Base-by-base conservation (phyloP, 1,140 invertebrate species). In the Drosophila guanche region DNA sequence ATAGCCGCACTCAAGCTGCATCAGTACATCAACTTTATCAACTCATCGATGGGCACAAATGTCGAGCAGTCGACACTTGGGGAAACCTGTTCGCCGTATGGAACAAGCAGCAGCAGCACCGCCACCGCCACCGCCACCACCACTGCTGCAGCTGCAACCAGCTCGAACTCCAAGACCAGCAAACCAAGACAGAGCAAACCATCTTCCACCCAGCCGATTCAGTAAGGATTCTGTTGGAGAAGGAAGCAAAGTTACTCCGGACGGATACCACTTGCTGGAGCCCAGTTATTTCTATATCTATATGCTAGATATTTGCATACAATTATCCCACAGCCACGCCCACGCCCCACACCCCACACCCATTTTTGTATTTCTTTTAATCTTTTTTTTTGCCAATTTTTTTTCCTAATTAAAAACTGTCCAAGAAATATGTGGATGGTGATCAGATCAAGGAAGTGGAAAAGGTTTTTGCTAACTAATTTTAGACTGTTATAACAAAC, bases 1-100 rank as follows among this genome's bases (percentile, higher is more conserved):
- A 92, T 95, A 12, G 93, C 94, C 8, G 94, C 95, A 16, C 84
- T 95, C 1, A 94, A 94, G 72, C 90, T 95, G 22, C 94, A 94
- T 16, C 92, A 91, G 23, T 93, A 93, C 41, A 79, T 93, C 5
- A 92, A 93, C 41, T 90, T 91, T 29, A 91, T 92, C 22, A 92
- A 93, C 62, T 90, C 90, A 51, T 90, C 86, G 41, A 91, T 91
- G 90, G 90, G 89, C 70, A 90, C 86, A 48, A 90, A 90, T 77
- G 79, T 90, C 27, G 90, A 91, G 58, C 89, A 90, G 60, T 90
- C 89, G 6, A 75, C 88, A 20, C 50, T 90, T 45, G 20, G 56
- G 12, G 79, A 89, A 10, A 69, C 67, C 23, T 80, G 83, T 68
- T 71, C 70, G 40, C 83, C 78, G 3, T 83, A 67, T 33, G 81